Base-by-base conservation (phyloP, 2,888 invertebrate genomes). In the Leptothorax acervorum region DNA sequence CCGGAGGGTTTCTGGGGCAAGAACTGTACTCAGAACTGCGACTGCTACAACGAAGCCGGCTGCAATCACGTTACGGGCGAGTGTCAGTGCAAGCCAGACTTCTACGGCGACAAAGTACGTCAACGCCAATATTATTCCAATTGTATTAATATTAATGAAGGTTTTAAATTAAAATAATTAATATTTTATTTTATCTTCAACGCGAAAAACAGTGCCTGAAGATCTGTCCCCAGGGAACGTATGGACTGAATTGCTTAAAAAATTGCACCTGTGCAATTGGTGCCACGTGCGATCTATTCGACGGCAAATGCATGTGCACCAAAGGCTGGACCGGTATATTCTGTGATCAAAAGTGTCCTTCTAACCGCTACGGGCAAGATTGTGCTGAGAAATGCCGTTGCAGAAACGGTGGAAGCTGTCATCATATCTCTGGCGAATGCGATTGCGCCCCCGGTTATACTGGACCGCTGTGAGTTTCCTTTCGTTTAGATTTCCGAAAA, bases 371-470 rank as follows among this genome's bases (percentile, higher is more conserved):
- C 35, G 35, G 35, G 35, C 35, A 35, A 35, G 0, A 35, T 0
- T 35, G 35, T 5, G 35, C 35, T 0, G 35, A 35, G 35, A 5
- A 35, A 6, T 35, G 35, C 35, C 35, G 35, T 35, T 35, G 35
- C 35, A 35, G 35, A 23, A 23, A 98, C 94, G 97, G 97, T 48
- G 98, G 98, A 45, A 95, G 95, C 51, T 99, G 98, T 93, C 96
- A 98, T 93, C 96, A 97, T 89, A 95, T 97, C 0, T 97, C 97
- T 3, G 98, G 97, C 35, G 96, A 97, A 93, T 99, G 97, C 94
- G 96, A 95, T 76, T 98, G 98, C 92, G 95, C 96, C 1, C 95
- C 97, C 0, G 98, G 98, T 3, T 99, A 97, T 96, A 97, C 97
- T 12, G 99, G 98, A 75, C 97, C 98, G 86, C 95, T 98, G 96